Percentiles rank a stretch among this genome's conserved stretches.
Conservation (phyloP, 1,140 invertebrate species). For the Mizuhopecten yessoensis region DNA sequence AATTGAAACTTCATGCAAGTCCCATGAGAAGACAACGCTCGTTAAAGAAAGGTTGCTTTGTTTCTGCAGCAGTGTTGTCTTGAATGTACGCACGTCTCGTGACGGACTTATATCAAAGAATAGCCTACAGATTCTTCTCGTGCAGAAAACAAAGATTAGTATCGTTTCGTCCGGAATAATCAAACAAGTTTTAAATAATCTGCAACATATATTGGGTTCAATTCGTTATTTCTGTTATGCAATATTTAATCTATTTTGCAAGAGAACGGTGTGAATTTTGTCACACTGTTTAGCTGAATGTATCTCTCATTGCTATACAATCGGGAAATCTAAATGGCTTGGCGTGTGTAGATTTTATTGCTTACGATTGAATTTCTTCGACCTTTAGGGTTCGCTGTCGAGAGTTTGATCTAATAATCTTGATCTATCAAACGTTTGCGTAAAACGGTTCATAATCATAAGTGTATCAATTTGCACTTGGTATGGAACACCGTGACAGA, state of each 20-base stretch:
- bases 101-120: constrained; percentile 13
- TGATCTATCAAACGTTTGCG: constrained; percentile 7
- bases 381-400: neutral
- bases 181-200: neutral
- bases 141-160: constrained; percentile 1
- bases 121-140: neutral
- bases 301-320: constrained; percentile 1
- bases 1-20: neutral
- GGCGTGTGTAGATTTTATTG: neutral
- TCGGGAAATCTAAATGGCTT: neutral
- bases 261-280: neutral
- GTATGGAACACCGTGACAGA: constrained; percentile 18
- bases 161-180: neutral
- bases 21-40: neutral
- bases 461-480: constrained; percentile 25
- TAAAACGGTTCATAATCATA: constrained; percentile 29
- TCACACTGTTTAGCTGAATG: neutral
- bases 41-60: neutral
- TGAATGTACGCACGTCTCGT: neutral
- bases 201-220: neutral
- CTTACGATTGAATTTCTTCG: constrained; percentile 32
- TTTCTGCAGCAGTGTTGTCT: neutral
- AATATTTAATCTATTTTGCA: neutral
- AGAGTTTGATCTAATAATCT: constrained; percentile 35
- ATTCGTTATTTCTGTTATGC: neutral